Conservation (phyloP, 2,797 vertebrate genomes). For the Sebastes elongatus region DNA sequence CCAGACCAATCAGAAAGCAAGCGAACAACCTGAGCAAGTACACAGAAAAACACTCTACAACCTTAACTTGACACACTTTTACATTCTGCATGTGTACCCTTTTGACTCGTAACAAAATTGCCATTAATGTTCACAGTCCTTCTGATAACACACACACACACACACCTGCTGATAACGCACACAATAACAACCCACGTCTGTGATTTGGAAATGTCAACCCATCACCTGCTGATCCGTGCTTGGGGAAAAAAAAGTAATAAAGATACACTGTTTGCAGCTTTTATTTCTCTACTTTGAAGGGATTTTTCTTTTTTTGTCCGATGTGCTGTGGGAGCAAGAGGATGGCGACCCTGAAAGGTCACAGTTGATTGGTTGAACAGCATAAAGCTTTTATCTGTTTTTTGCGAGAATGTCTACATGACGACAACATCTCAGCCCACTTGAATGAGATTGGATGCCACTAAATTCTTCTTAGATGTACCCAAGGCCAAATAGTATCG, state of each 20-base stretch:
- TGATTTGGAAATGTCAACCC: slow-evolving; percentile 65
- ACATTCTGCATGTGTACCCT: neutral
- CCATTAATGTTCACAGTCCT: neutral
- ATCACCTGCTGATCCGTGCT: slow-evolving; percentile 37
- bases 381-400: slow-evolving; percentile 69
- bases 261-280: slow-evolving; percentile 46
- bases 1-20: neutral
- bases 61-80: neutral
- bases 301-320: slow-evolving; percentile 10
- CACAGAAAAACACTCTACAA: neutral
- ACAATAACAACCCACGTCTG: slow-evolving; percentile 6
- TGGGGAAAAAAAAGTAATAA: neutral
- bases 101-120: neutral
- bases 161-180: slow-evolving; percentile 19
- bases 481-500: slow-evolving; percentile 39
- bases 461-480: slow-evolving; percentile 37
- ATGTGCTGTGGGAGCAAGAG: slow-evolving; percentile 15
- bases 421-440: slow-evolving; percentile 29
- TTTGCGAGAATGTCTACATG: slow-evolving; percentile 35
- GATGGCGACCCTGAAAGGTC: slow-evolving; percentile 62
- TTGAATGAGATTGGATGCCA: slow-evolving; percentile 37
- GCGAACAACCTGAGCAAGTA: neutral
- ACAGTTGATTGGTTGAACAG: slow-evolving; percentile 71
- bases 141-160: slow-evolving; percentile 12
- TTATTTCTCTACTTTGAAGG: slow-evolving; percentile 40